Conservation (phyloP, 1,140 invertebrate genomes). For the Druon quercuslanigerum region DNA sequence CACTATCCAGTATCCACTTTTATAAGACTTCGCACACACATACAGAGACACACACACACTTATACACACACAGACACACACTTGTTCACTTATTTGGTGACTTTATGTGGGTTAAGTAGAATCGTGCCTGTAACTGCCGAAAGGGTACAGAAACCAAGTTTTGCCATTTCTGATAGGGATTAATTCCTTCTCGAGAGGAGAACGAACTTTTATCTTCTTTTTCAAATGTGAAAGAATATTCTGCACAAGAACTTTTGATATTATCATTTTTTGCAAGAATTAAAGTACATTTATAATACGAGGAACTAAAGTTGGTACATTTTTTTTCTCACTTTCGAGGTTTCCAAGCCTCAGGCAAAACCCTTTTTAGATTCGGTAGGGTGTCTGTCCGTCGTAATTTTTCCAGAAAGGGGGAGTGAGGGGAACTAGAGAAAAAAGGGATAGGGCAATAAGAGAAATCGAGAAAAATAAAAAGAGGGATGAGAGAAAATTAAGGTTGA, state of each 20-base stretch:
- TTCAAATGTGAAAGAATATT: conserved; percentile 8
- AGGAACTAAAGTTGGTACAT: too few relatives aligned
- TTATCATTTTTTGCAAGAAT: background rate
- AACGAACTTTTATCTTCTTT: conserved; percentile 22
- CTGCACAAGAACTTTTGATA: background rate
- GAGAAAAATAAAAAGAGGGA: too few relatives aligned
- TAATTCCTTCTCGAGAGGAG: background rate
- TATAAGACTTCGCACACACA: conserved; percentile 42
- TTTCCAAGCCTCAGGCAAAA: too few relatives aligned
- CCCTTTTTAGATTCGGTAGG: too few relatives aligned
- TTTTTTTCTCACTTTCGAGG: too few relatives aligned
- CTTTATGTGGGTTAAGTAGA: conserved; percentile 36
- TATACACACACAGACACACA: background rate
- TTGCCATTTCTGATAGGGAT: conserved; percentile 10
- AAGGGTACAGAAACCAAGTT: conserved; percentile 37
- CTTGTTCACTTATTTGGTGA: background rate
- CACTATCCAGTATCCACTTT: conserved; percentile 46
- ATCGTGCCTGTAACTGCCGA: conserved; percentile 27
- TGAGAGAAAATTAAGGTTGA: too few relatives aligned
- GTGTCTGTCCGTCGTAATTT: too few relatives aligned
- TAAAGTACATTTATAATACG: background rate
- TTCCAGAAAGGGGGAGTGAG: too few relatives aligned
- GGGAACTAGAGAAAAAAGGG: too few relatives aligned
- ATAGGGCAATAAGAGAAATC: too few relatives aligned
- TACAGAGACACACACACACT: background rate